phyloP scores from a whole-genome alignment of 2,797 vertebrate genomes.

The Moxostoma hubbsi region DNA sequence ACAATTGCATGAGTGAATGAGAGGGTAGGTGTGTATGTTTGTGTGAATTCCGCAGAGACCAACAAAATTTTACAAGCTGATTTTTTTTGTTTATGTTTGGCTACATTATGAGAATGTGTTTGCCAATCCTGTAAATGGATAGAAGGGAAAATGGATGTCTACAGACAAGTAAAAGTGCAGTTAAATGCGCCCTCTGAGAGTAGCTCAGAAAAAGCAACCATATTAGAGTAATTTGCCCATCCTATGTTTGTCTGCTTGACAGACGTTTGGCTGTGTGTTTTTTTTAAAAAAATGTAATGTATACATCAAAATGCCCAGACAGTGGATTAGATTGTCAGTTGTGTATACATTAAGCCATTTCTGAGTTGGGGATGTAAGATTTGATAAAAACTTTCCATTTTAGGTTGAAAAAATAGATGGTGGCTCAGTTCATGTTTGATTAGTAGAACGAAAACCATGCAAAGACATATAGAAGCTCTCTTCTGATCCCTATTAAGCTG shows the following conservation, averaged over 20 bases:
- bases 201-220: slow-evolving; percentile 7
- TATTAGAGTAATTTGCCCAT: neutral
- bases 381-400: too few species aligned
- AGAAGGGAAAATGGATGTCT: slow-evolving; percentile 13
- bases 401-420: too few species aligned
- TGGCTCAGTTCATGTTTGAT: too few species aligned
- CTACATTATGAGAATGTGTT: slow-evolving; percentile 53
- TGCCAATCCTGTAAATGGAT: slow-evolving; percentile 49
- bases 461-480: too few species aligned
- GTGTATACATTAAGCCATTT: too few species aligned
- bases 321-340: neutral
- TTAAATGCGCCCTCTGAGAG: slow-evolving; percentile 28
- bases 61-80: slow-evolving; percentile 2
- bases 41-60: slow-evolving; percentile 1
- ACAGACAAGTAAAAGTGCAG: slow-evolving; percentile 4
- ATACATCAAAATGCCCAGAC: neutral
- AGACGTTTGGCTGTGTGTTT: neutral
- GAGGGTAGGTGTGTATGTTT: slow-evolving; percentile 27
- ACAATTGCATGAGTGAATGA: slow-evolving; percentile 27
- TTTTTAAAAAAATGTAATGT: slow-evolving; percentile 11
- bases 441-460: too few species aligned
- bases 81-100: slow-evolving; percentile 38
- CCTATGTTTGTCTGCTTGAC: slow-evolving; percentile 18
- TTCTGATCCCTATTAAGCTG: too few species aligned
- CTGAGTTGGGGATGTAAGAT: too few species aligned